A percentile compares a stretch with the other conserved stretches of the same genome.
Conservation (phyloP, 2,113 vertebrate genomes). For the Capreolus pygargus region DNA sequence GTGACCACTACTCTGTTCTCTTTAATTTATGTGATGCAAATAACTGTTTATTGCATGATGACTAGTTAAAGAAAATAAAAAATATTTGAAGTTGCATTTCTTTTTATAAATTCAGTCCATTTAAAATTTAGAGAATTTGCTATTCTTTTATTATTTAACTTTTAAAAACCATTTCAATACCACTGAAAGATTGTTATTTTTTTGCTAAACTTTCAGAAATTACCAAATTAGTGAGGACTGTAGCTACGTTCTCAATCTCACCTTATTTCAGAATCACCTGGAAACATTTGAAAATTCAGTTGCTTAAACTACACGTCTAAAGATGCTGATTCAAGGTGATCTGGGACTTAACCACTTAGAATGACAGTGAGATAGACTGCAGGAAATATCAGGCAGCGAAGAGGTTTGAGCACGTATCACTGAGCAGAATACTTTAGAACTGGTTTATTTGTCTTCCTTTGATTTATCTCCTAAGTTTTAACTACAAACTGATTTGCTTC, state of each 20-base stretch:
- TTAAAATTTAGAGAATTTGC: conserved; percentile 24
- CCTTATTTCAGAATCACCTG: neutral
- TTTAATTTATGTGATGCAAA: neutral
- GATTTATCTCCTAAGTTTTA: conserved; percentile 5
- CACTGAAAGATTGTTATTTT: neutral
- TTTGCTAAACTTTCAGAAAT: conserved; percentile 11
- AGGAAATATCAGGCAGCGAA: neutral
- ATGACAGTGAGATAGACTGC: neutral
- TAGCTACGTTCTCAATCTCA: neutral
- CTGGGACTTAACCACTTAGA: neutral
- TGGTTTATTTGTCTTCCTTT: conserved; percentile 5
- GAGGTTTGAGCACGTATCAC: neutral
- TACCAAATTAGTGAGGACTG: neutral
- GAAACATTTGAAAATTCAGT: conserved; percentile 16
- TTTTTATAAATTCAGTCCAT: neutral
- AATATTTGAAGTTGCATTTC: neutral
- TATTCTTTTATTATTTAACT: neutral
- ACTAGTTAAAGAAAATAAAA: conserved; percentile 10
- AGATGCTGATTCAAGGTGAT: neutral
- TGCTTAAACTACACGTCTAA: neutral
- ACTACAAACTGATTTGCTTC: conserved; percentile 14
- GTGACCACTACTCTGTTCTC: neutral
- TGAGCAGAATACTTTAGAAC: neutral
- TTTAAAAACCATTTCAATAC: neutral
- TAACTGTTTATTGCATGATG: neutral